Base-by-base conservation (phyloP, 2,113 vertebrate genomes). In the Carlito syrichta region DNA sequence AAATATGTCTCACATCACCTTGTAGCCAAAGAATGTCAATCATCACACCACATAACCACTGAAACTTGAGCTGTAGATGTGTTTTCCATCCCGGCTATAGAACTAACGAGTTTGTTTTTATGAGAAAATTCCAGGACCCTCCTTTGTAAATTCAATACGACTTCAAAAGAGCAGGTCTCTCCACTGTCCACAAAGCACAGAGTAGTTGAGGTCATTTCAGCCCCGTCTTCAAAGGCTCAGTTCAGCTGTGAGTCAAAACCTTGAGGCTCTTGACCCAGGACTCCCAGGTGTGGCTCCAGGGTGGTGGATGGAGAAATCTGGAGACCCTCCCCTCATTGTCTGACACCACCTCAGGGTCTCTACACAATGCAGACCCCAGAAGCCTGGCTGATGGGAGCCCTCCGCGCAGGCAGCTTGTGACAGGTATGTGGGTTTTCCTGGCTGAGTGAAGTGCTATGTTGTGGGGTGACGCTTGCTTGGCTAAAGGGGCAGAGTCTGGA, bases 371-470 rank as follows among this genome's bases (percentile, higher is more conserved):
- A 38, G 58, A 45, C 23, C 35, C 19, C n/a, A 6, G 25, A 13
- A 71, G 27, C 48, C 7, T 20, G 50, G 16, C 50, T 43, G 50
- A 50, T 40, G 1, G 19, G 40, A 58, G 30, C 52, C 60, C 40
- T 25, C 48, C 62, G 27, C 5, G 14, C 38, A 17, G 20, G n/a
- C 30, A 12, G 54, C n/a, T 19, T 8, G n/a, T 7, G n/a, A 25
- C 10, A 23, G 5, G 7, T 43, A 9, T 27, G 6, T 2, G 2
- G 7, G 16, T 3, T 2, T 19, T 5, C 11, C 43, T 4, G 13
- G 38, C 8, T 52, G 56, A 22, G 68, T 45, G 50, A 19, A 71
- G 48, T 40, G 1, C 43, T n/a, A 25, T 19, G 20, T 16, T 66
- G 38, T 1, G 8, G 20, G 23, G 6, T 16, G 10, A 0, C 68